A percentile compares a stretch with the other conserved stretches of the same genome.
Evolutionary conservation across 2,888 invertebrate species (phyloP).

Genomic region (Lasioglossum pauxillum): DNA sequence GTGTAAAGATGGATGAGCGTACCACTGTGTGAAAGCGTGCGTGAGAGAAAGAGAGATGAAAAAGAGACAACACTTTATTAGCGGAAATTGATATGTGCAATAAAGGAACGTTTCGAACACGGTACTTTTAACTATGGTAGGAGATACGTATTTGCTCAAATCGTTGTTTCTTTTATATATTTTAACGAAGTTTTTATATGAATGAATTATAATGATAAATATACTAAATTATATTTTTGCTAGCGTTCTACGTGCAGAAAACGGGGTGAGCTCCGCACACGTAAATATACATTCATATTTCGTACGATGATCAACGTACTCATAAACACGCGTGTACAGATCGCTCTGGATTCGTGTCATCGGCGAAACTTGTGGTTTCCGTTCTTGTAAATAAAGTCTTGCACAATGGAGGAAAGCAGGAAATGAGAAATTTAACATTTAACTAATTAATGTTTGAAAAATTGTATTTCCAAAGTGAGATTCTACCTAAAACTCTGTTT

Average conservation of each 20-base stretch:
- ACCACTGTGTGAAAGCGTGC: constrained; percentile 9
- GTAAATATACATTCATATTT: constrained; percentile 29
- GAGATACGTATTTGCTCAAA: constrained; percentile 82
- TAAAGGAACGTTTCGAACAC: constrained; percentile 71
- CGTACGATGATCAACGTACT: constrained; percentile 20
- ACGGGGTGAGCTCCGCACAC: constrained; percentile 42
- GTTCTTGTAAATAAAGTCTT: neutral
- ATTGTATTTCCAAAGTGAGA: neutral
- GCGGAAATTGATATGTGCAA: constrained; percentile 80
- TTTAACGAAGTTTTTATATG: constrained; percentile 81
- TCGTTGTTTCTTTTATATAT: constrained; percentile 83
- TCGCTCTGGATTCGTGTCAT: neutral
- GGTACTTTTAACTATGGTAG: constrained; percentile 70
- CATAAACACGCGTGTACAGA: neutral
- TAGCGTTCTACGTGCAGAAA: constrained; percentile 73
- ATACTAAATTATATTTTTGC: constrained; percentile 83
- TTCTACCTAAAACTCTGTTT: neutral
- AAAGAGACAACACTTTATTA: constrained; percentile 62
- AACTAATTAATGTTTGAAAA: neutral
- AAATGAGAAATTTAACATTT: neutral
- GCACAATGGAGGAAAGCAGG: neutral
- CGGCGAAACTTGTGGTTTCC: neutral
- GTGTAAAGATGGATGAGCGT: constrained; percentile 36
- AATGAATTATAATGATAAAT: constrained; percentile 76
- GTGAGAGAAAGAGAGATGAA: constrained; percentile 18